These are phyloP conservation scores for Sogatella furcifera DNA, from an alignment of 1,140 invertebrate species.

Conservation along the genomic window DNA sequence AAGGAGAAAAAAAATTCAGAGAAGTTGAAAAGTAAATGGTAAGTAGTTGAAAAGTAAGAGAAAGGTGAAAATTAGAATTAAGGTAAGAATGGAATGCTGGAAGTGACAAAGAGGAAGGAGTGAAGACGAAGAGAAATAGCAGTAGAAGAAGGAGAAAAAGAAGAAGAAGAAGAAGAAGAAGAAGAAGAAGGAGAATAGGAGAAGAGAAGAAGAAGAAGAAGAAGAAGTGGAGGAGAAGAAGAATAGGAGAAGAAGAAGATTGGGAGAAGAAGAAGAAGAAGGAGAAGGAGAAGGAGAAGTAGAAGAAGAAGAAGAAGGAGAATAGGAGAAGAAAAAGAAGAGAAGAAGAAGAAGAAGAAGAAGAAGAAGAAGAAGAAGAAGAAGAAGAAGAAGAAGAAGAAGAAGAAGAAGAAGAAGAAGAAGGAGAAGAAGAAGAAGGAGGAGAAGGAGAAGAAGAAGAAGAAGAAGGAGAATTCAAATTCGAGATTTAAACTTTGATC, in stretches of 20 bases:
- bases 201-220: no score
- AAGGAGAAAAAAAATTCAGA: not conserved
- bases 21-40: no score
- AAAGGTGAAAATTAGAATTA: no score
- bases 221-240: not conserved
- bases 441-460: no score
- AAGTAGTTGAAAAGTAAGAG: no score
- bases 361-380: not conserved
- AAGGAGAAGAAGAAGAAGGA: slow-evolving; percentile 4
- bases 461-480: slow-evolving; percentile 10
- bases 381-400: not conserved
- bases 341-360: not conserved
- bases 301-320: slow-evolving; percentile 9
- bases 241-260: not conserved
- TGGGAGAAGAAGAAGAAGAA: no score
- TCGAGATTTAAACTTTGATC: no score
- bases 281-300: not conserved
- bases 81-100: no score
- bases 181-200: not conserved
- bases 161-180: slow-evolving; percentile 2
- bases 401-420: slow-evolving; percentile 3
- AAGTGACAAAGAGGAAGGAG: no score
- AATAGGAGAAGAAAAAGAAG: not conserved
- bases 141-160: slow-evolving; percentile 2
- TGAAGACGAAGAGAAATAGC: no score